A percentile compares a stretch with the other conserved stretches of the same genome.
These are phyloP conservation scores for Cichlasoma orientale DNA, from an alignment of 2,797 vertebrate species.

Conservation along the genomic window DNA sequence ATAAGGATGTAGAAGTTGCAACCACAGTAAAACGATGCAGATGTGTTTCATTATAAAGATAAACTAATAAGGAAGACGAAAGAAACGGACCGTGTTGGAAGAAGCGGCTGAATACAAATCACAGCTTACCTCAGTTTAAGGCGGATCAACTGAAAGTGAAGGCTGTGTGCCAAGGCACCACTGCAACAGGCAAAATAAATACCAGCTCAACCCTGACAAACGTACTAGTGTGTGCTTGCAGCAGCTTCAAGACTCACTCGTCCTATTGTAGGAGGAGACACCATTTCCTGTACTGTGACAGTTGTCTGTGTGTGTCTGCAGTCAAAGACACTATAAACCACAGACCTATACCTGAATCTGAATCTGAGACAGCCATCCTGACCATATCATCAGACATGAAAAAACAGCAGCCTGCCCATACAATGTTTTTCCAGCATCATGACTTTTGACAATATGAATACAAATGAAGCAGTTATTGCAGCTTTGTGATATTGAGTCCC, in stretches of 20 bases:
- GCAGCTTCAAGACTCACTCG: slow-evolving; percentile 1
- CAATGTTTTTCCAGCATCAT: neutral
- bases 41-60: neutral
- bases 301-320: slow-evolving; percentile 40
- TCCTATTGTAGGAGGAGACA: slow-evolving; percentile 59
- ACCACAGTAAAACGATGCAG: neutral
- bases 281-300: slow-evolving; percentile 58
- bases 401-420: neutral
- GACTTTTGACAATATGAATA: neutral
- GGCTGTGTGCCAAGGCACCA: slow-evolving; percentile 31
- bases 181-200: slow-evolving; percentile 39
- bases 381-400: neutral
- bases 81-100: neutral
- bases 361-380: neutral
- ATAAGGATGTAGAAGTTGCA: neutral
- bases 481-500: neutral
- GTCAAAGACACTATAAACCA: slow-evolving; percentile 48
- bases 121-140: slow-evolving; percentile 62
- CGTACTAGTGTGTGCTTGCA: slow-evolving; percentile 34
- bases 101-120: slow-evolving; percentile 33
- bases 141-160: slow-evolving; percentile 24
- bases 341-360: slow-evolving; percentile 25
- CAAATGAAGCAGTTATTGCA: neutral
- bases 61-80: slow-evolving; percentile 12
- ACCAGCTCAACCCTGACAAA: slow-evolving; percentile 31